phyloP scores from a whole-genome alignment of 2,888 invertebrate genomes.

The Vandiemenella viatica region DNA sequence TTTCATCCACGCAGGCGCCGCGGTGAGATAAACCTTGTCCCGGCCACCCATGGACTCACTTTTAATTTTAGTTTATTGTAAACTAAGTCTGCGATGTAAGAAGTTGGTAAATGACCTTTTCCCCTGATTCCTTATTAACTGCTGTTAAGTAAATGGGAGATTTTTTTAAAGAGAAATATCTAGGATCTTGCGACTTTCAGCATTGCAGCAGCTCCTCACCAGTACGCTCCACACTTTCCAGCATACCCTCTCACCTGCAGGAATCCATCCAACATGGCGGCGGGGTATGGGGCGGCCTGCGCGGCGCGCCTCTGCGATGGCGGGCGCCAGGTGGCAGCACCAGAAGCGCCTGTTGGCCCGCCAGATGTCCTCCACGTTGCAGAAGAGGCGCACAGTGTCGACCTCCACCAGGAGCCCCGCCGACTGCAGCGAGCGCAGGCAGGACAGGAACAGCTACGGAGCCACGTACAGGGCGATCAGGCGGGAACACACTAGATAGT shows the following conservation, averaged over 20 bases:
- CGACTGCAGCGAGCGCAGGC: slow-evolving; percentile 67
- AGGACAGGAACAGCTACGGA: slow-evolving; percentile 62
- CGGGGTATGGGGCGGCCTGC: slow-evolving; percentile 45
- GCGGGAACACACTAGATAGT: no score
- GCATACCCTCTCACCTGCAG: no score
- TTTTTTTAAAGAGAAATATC: not conserved
- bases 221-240: no score
- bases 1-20: no score
- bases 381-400: slow-evolving; percentile 68
- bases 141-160: not conserved
- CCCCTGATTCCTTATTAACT: not conserved
- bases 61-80: no score
- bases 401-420: slow-evolving; percentile 65
- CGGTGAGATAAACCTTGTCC: no score
- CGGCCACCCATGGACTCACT: no score
- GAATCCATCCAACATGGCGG: no score
- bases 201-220: no score
- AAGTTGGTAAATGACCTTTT: not conserved
- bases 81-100: not conserved
- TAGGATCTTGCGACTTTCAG: no score
- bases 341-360: slow-evolving; percentile 71
- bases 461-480: no score
- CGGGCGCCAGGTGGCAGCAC: slow-evolving; percentile 62
- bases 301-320: slow-evolving; percentile 46
- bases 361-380: slow-evolving; percentile 72